phyloP scores from a whole-genome alignment of 92 coral and sea anemone genomes.

The Epizoanthus scotinus region DNA sequence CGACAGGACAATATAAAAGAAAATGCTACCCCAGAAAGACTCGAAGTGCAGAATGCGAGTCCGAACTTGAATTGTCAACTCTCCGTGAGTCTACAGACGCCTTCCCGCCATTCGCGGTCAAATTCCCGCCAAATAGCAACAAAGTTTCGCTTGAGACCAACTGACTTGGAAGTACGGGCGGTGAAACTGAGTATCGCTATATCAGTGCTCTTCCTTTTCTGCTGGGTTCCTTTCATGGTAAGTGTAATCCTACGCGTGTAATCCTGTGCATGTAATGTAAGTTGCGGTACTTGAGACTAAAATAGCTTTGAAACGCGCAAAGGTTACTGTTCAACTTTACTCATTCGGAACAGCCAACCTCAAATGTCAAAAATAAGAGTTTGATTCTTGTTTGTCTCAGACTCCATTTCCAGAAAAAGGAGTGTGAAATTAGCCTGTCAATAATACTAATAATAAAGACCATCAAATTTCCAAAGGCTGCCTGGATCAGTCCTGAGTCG shows the following conservation, averaged over 20 bases:
- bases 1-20: neutral
- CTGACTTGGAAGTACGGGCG: conserved; percentile 33
- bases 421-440: too few relatives aligned
- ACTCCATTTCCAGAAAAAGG: too few relatives aligned
- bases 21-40: neutral
- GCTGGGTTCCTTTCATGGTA: conserved; percentile 40
- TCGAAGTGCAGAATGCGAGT: neutral
- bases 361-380: too few relatives aligned
- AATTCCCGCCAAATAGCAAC: conserved; percentile 3
- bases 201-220: conserved; percentile 23
- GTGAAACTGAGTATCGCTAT: conserved; percentile 32
- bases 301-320: too few relatives aligned
- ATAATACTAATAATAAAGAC: too few relatives aligned
- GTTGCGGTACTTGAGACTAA: too few relatives aligned
- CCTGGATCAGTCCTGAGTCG: too few relatives aligned
- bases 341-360: too few relatives aligned
- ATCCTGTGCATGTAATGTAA: too few relatives aligned
- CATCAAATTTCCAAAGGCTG: too few relatives aligned
- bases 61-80: neutral
- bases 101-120: neutral
- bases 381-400: too few relatives aligned
- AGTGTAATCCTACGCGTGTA: neutral
- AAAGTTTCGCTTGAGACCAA: neutral
- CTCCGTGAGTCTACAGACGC: neutral
- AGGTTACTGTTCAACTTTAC: too few relatives aligned